phyloP scores from a whole-genome alignment of 2,888 invertebrate species.

The Galerucella pusilla region DNA sequence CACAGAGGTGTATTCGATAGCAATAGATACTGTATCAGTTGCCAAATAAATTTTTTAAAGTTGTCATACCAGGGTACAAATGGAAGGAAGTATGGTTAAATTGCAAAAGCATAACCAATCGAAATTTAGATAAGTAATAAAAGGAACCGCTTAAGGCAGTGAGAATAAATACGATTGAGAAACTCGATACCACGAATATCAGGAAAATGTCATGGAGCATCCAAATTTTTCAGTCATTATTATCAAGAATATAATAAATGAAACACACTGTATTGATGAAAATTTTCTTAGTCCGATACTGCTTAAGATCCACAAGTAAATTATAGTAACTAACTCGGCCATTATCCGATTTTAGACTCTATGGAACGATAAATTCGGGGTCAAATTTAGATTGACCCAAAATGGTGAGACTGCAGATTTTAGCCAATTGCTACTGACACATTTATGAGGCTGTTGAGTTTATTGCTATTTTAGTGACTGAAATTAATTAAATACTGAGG shows the following conservation, averaged over 20 bases:
- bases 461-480: conserved; percentile 23
- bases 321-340: neutral
- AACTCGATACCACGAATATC: too few species aligned
- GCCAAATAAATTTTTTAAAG: too few species aligned
- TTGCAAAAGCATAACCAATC: too few species aligned
- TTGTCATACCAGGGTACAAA: too few species aligned
- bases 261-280: too few species aligned
- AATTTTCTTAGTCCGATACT: neutral
- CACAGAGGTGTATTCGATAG: neutral
- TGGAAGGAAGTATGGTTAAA: too few species aligned
- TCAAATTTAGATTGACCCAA: conserved; percentile 17
- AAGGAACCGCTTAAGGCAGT: too few species aligned
- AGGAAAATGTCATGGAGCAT: too few species aligned
- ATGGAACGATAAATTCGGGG: conserved; percentile 15
- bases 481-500: conserved; percentile 39
- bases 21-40: neutral
- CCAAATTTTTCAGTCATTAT: neutral
- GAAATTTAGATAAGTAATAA: too few species aligned
- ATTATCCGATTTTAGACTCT: neutral
- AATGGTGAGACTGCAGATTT: conserved; percentile 17
- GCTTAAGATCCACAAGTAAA: neutral
- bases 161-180: too few species aligned
- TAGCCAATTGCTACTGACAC: conserved; percentile 33
- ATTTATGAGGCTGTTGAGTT: conserved; percentile 32
- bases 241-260: neutral